Conservation (phyloP, 1,140 invertebrate genomes). For the Nautilus pompilius region DNA sequence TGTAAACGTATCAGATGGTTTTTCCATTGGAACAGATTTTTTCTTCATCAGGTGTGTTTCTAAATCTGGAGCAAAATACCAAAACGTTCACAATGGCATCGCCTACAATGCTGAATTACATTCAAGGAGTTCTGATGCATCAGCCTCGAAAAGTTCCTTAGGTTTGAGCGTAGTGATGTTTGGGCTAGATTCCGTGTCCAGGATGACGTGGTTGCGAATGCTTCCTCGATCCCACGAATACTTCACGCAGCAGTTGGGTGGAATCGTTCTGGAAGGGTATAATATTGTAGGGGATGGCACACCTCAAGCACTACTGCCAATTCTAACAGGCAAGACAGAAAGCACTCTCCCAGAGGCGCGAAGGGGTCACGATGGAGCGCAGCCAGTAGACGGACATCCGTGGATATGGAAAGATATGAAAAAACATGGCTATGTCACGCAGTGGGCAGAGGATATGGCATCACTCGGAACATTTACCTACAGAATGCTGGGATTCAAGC, state of each 20-base stretch:
- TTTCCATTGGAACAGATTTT: constrained; percentile 33
- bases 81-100: constrained; percentile 44
- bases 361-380: constrained; percentile 68
- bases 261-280: constrained; percentile 74
- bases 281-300: constrained; percentile 95
- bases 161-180: constrained; percentile 81
- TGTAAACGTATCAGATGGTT: constrained; percentile 31
- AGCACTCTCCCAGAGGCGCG: constrained; percentile 62
- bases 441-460: constrained; percentile 84
- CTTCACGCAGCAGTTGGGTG: constrained; percentile 68
- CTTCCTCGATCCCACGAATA: constrained; percentile 78
- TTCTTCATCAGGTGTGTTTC: constrained; percentile 42
- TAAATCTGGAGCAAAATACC: constrained; percentile 29
- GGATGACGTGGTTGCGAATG: constrained; percentile 81
- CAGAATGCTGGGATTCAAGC: constrained; percentile 81
- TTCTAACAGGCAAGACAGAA: constrained; percentile 83
- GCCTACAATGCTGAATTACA: constrained; percentile 19
- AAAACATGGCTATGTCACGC: constrained; percentile 66
- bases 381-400: constrained; percentile 73
- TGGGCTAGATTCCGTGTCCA: constrained; percentile 86
- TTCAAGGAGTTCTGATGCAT: constrained; percentile 1
- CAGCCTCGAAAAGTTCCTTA: background rate
- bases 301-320: constrained; percentile 85
- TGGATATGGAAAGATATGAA: constrained; percentile 56
- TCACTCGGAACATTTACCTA: constrained; percentile 86